Evolutionary conservation across 2,797 vertebrate genomes (phyloP).

Genomic region (Antrozous pallidus): DNA sequence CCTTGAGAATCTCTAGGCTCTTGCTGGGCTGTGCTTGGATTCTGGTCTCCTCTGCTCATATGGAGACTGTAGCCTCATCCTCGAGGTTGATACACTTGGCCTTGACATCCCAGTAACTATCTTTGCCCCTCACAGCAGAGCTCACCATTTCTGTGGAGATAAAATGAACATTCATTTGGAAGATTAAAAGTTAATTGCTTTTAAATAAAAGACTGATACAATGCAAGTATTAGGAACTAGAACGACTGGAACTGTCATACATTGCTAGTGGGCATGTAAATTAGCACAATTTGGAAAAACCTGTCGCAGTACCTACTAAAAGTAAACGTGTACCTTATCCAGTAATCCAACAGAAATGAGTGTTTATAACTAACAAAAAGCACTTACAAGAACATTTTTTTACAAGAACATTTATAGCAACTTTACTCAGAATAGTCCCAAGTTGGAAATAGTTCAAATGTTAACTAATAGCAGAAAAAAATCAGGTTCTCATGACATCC

Average conservation of each 20-base stretch:
- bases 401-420: not conserved
- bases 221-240: not conserved
- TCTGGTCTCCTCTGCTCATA: not conserved
- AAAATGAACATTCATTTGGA: not conserved
- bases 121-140: not conserved
- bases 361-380: not conserved
- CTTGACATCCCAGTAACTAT: not conserved
- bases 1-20: slow-evolving; percentile 33
- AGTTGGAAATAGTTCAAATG: slow-evolving; percentile 13
- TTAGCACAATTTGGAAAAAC: not conserved
- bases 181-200: not conserved
- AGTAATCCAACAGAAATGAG: not conserved
- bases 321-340: not conserved
- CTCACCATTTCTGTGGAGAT: slow-evolving; percentile 18
- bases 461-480: not conserved
- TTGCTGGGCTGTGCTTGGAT: not conserved
- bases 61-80: not conserved
- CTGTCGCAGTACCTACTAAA: not conserved
- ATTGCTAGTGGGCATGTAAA: not conserved
- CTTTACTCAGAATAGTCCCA: not conserved
- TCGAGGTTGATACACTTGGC: not conserved
- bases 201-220: slow-evolving; percentile 8
- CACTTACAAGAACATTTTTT: not conserved
- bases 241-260: not conserved
- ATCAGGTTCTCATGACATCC: not conserved